A percentile compares a stretch with the other conserved stretches of the same genome.
These are phyloP conservation scores for Temnothorax unifasciatus DNA, from an alignment of 2,888 invertebrate species.

Conservation along the genomic window DNA sequence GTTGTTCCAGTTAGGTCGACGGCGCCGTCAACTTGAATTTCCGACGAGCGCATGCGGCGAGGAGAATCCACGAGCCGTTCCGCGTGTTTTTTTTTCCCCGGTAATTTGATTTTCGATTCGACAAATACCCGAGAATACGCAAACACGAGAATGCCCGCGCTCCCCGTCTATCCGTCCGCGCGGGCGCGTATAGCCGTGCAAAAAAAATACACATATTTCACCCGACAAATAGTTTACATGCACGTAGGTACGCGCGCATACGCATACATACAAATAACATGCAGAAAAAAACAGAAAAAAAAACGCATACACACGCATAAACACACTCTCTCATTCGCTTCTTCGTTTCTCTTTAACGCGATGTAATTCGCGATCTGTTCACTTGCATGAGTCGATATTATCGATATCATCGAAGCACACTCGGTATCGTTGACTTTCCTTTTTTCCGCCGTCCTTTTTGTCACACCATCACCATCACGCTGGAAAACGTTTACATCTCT, in stretches of 20 bases:
- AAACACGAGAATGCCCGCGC: conserved; percentile 10
- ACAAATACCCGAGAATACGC: conserved; percentile 19
- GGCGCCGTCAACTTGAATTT: conserved; percentile 62
- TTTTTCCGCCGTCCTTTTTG: conserved; percentile 29
- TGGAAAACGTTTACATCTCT: conserved; percentile 48
- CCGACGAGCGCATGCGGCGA: conserved; percentile 27
- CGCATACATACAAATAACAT: conserved; percentile 21
- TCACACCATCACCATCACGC: not conserved
- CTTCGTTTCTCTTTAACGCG: conserved; percentile 57
- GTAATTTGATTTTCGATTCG: conserved; percentile 48
- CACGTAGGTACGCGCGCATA: not conserved
- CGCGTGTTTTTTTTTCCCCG: conserved; percentile 17
- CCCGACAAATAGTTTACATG: not conserved
- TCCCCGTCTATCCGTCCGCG: not conserved
- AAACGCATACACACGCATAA: not conserved
- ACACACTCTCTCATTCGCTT: conserved; percentile 53
- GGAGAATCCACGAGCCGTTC: conserved; percentile 15
- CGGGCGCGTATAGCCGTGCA: not conserved
- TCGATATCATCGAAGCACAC: conserved; percentile 32
- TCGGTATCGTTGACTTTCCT: conserved; percentile 40
- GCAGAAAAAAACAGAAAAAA: not conserved
- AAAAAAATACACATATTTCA: not conserved
- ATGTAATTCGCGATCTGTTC: conserved; percentile 62
- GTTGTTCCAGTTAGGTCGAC: conserved; percentile 51
- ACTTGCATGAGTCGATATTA: conserved; percentile 67